These are phyloP conservation scores for Alloplasta piceator DNA, from an alignment of 2,888 invertebrate genomes.

Conservation along the genomic window DNA sequence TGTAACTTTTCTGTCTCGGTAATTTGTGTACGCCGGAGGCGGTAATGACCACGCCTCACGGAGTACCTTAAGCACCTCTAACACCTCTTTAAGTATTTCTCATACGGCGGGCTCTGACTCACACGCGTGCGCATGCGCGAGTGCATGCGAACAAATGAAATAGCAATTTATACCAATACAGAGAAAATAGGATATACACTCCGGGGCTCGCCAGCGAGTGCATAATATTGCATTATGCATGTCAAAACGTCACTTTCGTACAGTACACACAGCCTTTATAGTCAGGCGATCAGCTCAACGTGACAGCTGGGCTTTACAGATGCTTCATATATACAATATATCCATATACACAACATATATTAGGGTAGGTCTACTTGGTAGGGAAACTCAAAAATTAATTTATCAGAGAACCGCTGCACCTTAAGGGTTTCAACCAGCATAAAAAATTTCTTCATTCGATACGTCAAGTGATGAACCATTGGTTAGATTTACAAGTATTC, in stretches of 20 bases:
- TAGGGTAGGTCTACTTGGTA: too few relatives aligned
- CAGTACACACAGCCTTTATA: conserved; percentile 28
- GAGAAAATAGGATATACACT: conserved; percentile 22
- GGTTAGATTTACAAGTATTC: too few relatives aligned
- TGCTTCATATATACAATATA: conserved; percentile 2
- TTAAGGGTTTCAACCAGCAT: too few relatives aligned
- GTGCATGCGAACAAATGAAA: conserved; percentile 18
- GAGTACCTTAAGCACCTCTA: conserved; percentile 70
- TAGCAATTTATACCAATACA: conserved; percentile 3
- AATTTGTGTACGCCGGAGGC: conserved; percentile 70
- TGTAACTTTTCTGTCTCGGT: conserved; percentile 80
- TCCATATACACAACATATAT: background rate
- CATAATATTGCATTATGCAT: conserved; percentile 71
- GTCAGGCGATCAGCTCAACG: conserved; percentile 30
- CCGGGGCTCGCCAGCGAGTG: conserved; percentile 26
- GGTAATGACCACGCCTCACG: conserved; percentile 79
- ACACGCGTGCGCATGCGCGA: conserved; percentile 18
- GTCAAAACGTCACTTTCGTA: conserved; percentile 73
- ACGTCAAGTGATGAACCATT: too few relatives aligned
- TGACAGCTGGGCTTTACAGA: conserved; percentile 28
- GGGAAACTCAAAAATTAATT: too few relatives aligned
- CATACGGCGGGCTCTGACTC: background rate
- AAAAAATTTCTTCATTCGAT: too few relatives aligned
- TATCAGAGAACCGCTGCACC: too few relatives aligned
- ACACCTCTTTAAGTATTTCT: conserved; percentile 67